Percentiles rank a stretch among this genome's conserved stretches.
These are phyloP conservation scores for Sciurus vulgaris DNA, from an alignment of 2,797 vertebrate genomes.

Conservation along the genomic window DNA sequence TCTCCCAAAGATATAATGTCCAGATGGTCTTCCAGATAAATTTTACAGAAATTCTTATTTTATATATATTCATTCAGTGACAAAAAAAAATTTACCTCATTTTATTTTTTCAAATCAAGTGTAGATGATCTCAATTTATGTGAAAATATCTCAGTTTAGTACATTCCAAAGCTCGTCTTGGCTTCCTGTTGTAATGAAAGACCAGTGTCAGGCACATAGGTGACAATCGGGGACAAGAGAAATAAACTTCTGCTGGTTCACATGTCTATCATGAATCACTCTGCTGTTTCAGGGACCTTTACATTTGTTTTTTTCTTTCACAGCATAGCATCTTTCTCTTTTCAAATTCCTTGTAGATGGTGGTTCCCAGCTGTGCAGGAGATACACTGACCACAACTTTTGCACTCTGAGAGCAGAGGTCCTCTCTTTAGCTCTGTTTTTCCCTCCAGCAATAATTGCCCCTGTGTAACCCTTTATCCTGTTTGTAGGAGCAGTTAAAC, in stretches of 20 bases:
- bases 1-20: background rate
- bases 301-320: slow-evolving; percentile 76
- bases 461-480: slow-evolving; percentile 98
- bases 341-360: slow-evolving; percentile 99
- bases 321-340: slow-evolving; percentile 96
- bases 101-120: slow-evolving; percentile 77
- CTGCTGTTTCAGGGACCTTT: slow-evolving; percentile 6
- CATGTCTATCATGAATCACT: slow-evolving; percentile 60
- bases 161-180: slow-evolving; percentile 78
- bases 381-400: slow-evolving; percentile 98
- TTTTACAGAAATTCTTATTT: slow-evolving; percentile 43
- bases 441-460: slow-evolving; percentile 98
- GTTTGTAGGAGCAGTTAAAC: slow-evolving; percentile 95
- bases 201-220: slow-evolving; percentile 64
- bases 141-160: slow-evolving; percentile 75
- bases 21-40: slow-evolving; percentile 20
- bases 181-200: slow-evolving; percentile 79
- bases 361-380: slow-evolving; percentile 97
- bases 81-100: background rate
- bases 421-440: slow-evolving; percentile 99
- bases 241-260: slow-evolving; percentile 57
- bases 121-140: slow-evolving; percentile 83
- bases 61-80: background rate
- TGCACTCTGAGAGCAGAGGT: slow-evolving; percentile 96
- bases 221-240: slow-evolving; percentile 72